Conservation (phyloP, 2,113 vertebrate species). For the Sialia sialis region DNA sequence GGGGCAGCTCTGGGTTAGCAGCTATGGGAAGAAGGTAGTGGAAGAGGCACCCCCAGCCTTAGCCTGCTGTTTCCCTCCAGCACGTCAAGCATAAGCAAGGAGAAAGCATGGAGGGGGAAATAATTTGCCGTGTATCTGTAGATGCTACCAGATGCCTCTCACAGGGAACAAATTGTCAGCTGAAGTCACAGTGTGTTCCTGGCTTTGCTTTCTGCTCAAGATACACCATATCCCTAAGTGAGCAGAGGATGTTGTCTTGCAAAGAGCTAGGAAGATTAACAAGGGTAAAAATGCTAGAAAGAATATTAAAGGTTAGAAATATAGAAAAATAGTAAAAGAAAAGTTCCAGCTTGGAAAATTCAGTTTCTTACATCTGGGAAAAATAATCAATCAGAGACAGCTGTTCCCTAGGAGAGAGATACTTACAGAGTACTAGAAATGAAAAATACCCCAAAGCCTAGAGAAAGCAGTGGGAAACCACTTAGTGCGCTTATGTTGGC, state of each 20-base stretch:
- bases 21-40: not conserved
- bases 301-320: not conserved
- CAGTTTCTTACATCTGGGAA: not conserved
- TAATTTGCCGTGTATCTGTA: not conserved
- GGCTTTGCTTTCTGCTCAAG: not conserved
- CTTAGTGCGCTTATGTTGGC: not conserved
- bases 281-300: not conserved
- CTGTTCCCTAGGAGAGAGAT: not conserved
- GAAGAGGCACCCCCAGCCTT: not conserved
- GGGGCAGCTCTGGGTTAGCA: not conserved
- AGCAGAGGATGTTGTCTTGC: not conserved
- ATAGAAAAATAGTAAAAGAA: not conserved
- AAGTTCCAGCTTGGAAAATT: not conserved
- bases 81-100: not conserved
- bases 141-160: not conserved
- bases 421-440: slow-evolving; percentile 1
- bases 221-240: not conserved
- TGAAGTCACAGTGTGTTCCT: not conserved
- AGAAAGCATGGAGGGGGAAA: not conserved
- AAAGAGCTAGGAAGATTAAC: not conserved
- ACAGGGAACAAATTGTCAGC: not conserved
- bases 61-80: not conserved
- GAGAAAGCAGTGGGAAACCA: slow-evolving; percentile 13
- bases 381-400: not conserved
- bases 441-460: not conserved